These are phyloP conservation scores for Drosophila aldrichi DNA, from an alignment of 2,888 invertebrate genomes.

Conservation along the genomic window DNA sequence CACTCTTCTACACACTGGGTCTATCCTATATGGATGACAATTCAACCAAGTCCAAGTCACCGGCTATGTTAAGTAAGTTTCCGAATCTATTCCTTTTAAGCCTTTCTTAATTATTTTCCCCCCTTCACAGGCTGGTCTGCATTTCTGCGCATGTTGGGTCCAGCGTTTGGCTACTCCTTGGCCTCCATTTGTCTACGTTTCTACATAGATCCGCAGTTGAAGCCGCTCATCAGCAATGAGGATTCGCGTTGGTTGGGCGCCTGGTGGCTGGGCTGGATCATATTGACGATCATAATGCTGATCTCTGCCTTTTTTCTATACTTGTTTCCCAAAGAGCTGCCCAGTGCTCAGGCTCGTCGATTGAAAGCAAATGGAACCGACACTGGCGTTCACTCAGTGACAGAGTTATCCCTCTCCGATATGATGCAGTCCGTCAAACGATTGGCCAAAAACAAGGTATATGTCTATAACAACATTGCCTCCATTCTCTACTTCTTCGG, in stretches of 20 bases:
- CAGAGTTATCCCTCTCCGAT: conserved; percentile 85
- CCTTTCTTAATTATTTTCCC: not conserved
- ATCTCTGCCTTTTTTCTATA: conserved; percentile 87
- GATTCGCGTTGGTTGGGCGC: conserved; percentile 93
- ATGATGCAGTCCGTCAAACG: conserved; percentile 88
- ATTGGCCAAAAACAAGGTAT: conserved; percentile 88
- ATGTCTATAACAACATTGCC: conserved; percentile 90
- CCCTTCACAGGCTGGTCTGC: conserved; percentile 87
- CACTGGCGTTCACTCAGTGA: conserved; percentile 5
- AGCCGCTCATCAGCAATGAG: conserved; percentile 87
- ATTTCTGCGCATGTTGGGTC: conserved; percentile 87
- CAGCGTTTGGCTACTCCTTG: conserved; percentile 88
- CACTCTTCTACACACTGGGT: conserved; percentile 88
- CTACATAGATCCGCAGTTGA: conserved; percentile 88
- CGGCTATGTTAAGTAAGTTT: conserved; percentile 87
- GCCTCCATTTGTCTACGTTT: conserved; percentile 88
- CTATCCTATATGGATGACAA: conserved; percentile 91
- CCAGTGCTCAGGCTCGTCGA: conserved; percentile 87
- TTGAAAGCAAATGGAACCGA: conserved; percentile 67
- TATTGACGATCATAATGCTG: conserved; percentile 87
- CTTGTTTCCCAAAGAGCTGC: conserved; percentile 89
- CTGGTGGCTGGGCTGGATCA: conserved; percentile 92
- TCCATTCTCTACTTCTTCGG: conserved; percentile 90
- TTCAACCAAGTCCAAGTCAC: conserved; percentile 89
- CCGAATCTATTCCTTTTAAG: not conserved